Evolutionary conservation across 2,797 vertebrate species (phyloP).

Genomic region (Phrynocephalus vlangalii): DNA sequence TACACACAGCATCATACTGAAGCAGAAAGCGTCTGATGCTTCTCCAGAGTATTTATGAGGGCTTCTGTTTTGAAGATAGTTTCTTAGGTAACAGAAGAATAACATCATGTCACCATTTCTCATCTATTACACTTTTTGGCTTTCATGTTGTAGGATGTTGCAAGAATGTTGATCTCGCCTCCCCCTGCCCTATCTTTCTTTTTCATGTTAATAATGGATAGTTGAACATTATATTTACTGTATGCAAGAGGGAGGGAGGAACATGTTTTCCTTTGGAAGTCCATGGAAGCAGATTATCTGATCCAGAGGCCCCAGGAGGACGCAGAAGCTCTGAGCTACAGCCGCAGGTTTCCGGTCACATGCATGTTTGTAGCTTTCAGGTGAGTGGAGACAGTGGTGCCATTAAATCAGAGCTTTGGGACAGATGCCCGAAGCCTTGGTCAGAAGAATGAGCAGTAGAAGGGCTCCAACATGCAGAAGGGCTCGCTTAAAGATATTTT

Average conservation of each 20-base stretch:
- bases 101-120: conserved; percentile 80
- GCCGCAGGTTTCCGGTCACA: background rate
- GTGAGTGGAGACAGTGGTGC: background rate
- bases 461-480: background rate
- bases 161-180: conserved; percentile 34
- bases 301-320: background rate
- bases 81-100: conserved; percentile 87
- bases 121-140: conserved; percentile 75
- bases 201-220: conserved; percentile 4
- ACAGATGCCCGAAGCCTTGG: background rate
- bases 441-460: background rate
- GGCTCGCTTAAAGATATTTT: background rate
- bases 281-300: background rate
- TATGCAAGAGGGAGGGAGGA: conserved; percentile 34
- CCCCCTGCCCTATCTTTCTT: conserved; percentile 1
- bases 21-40: conserved; percentile 80
- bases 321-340: background rate
- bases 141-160: conserved; percentile 69
- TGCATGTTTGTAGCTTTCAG: background rate
- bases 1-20: conserved; percentile 78
- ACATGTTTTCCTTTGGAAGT: conserved; percentile 27
- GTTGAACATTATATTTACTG: conserved; percentile 33
- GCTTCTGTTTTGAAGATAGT: conserved; percentile 91
- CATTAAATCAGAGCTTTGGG: background rate
- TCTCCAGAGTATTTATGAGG: conserved; percentile 85